These are phyloP conservation scores for Pachyuromys duprasi DNA, from an alignment of 2,797 vertebrate genomes.

Conservation along the genomic window DNA sequence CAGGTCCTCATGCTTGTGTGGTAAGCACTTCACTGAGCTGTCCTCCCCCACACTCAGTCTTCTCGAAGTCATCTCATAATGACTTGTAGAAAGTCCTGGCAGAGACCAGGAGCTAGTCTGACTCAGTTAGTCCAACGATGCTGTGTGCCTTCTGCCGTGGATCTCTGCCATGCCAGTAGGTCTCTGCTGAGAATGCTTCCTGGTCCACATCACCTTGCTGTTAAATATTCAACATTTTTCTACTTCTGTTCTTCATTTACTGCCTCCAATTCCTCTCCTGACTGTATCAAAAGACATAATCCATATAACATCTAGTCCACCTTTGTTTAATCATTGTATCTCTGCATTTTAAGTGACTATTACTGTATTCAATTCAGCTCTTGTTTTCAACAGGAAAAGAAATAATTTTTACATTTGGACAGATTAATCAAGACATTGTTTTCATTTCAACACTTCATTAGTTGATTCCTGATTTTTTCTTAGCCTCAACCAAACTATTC, in stretches of 20 bases:
- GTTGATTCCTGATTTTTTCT: constrained; percentile 4
- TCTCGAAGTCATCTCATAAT: not conserved
- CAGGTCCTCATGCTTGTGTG: not conserved
- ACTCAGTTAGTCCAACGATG: not conserved
- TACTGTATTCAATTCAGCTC: not conserved
- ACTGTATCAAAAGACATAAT: not conserved
- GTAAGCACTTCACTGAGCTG: not conserved
- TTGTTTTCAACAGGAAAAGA: not conserved
- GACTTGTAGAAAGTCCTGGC: not conserved
- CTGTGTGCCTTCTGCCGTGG: not conserved
- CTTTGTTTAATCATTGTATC: not conserved
- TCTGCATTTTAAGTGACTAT: not conserved
- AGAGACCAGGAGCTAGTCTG: not conserved
- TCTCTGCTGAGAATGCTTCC: not conserved
- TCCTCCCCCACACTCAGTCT: fast-evolving
- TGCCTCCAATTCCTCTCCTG: not conserved
- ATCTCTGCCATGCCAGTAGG: not conserved
- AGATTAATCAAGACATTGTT: not conserved
- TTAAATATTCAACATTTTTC: not conserved
- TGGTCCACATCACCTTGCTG: not conserved
- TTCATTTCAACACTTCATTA: not conserved
- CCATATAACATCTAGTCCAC: not conserved
- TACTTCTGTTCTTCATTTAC: not conserved
- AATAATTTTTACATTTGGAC: not conserved
- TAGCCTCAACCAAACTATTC: not conserved